Base-by-base conservation (phyloP, 2,797 vertebrate species). In the Helarctos malayanus region DNA sequence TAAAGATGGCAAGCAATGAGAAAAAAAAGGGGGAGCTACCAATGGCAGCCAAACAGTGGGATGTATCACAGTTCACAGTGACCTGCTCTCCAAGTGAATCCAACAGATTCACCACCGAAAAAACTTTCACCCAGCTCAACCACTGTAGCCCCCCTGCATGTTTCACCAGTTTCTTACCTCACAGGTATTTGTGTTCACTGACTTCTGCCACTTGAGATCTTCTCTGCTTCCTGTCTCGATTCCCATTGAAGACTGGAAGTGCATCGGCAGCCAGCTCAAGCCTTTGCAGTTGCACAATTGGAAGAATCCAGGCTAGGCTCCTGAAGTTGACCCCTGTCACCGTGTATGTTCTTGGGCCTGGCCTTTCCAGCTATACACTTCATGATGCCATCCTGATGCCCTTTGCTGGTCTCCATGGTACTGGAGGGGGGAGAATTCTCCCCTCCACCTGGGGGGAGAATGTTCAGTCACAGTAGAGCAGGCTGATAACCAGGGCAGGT, bases 141-240 rank as follows among this genome's bases (percentile, higher is more conserved):
- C 21, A 13, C 27, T 35, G 14, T 56, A 13, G 49, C 56, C 3
- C 27, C 9, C 19, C 0, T 14, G 2, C 12, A 15, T 54, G 65
- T 82, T 82, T 47, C 3, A 25, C 25, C 10, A 12, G 18, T 45
- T 65, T 65, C 41, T 68, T n/a, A 54, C 13, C 61, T 15, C 27
- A 68, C 27, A 80, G 13, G 5, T 68, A 56, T 45, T 68, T 63
- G 49, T 19, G 14, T 56, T 23, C 8, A 54, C 27, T 90, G 27
- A 45, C 0, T 0, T 65, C 49, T 54, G 7, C 3, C 1, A 6
- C 61, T 35, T 65, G 8, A 68, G 19, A 25, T 54, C 19, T 18
- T 54, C 61, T 11, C 45, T 78, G 27, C 1, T 56, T 14, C 13
- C 15, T 38, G 23, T 13, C 5, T 45, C 61, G 1, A n/a, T 19